phyloP scores from a whole-genome alignment of 2,888 invertebrate genomes.

The Clusia tigrina region DNA sequence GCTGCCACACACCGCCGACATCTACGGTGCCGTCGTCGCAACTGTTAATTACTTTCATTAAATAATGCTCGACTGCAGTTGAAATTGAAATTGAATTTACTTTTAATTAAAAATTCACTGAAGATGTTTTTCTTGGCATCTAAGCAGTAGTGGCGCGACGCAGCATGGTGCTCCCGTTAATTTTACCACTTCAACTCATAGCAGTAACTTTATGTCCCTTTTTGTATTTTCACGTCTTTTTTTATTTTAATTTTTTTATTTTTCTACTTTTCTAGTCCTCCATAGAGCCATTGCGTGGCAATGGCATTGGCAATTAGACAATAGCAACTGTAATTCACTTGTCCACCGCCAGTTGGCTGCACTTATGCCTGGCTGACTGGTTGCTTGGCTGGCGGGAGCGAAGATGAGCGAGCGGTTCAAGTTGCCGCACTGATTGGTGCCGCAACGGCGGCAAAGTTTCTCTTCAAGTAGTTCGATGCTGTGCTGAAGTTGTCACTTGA shows the following conservation, averaged over 20 bases:
- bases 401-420: not conserved
- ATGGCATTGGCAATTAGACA: slow-evolving; percentile 46
- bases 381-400: not conserved
- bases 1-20: not conserved
- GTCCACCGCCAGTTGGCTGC: slow-evolving; percentile 13
- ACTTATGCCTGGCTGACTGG: not conserved
- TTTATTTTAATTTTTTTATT: slow-evolving; percentile 8
- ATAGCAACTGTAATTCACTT: slow-evolving; percentile 27
- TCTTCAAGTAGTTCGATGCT: slow-evolving; percentile 8
- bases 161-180: slow-evolving; percentile 3
- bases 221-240: not conserved
- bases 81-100: slow-evolving; percentile 43
- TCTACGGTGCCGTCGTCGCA: not conserved
- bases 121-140: slow-evolving; percentile 42
- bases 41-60: slow-evolving; percentile 45
- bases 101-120: slow-evolving; percentile 47
- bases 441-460: slow-evolving; percentile 45
- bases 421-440: slow-evolving; percentile 41
- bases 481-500: slow-evolving; percentile 11
- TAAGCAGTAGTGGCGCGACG: not conserved
- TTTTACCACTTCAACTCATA: slow-evolving; percentile 18
- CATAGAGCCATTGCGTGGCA: slow-evolving; percentile 37
- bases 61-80: slow-evolving; percentile 41
- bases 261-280: slow-evolving; percentile 2
- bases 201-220: not conserved